These are phyloP conservation scores for Acrossocheilus wenchowensis DNA, from an alignment of 2,797 vertebrate species.

Conservation along the genomic window DNA sequence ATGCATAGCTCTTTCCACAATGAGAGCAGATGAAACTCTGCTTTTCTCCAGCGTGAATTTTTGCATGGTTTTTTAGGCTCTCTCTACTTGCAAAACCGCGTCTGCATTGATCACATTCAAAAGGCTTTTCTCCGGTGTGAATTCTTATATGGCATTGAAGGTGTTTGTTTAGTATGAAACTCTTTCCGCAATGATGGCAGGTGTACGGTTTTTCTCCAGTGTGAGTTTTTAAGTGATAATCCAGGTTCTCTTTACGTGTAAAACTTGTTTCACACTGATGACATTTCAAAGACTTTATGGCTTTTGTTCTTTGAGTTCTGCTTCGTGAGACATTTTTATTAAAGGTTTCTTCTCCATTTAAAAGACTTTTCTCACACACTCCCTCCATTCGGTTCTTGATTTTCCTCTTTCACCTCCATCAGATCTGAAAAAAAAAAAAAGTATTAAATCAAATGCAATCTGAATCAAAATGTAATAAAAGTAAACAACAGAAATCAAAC, in stretches of 20 bases:
- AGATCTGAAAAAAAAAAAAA: not conserved
- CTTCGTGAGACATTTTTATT: not conserved
- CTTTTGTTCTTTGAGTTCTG: not conserved
- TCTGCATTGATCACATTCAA: not conserved
- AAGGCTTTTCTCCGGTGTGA: not conserved
- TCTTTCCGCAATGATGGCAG: not conserved
- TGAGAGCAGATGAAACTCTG: not conserved
- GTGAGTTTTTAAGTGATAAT: conserved; percentile 6
- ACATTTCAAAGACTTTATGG: not conserved
- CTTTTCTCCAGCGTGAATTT: not conserved
- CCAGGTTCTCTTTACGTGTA: not conserved
- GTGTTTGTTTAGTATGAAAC: conserved; percentile 1
- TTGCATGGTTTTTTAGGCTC: not conserved
- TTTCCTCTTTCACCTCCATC: conserved; percentile 5
- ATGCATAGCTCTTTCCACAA: not conserved
- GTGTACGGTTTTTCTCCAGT: not conserved
- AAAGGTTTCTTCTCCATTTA: too few relatives aligned
- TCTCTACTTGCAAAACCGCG: not conserved
- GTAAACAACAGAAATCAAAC: not conserved
- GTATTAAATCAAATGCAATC: not conserved
- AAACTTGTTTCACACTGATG: not conserved
- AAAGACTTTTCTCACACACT: not conserved
- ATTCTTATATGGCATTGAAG: not conserved
- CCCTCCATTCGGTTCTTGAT: not conserved
- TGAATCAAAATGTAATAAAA: not conserved